A percentile compares a stretch with the other conserved stretches of the same genome.
These are phyloP conservation scores for Campylomormyrus tamandua DNA, from an alignment of 2,113 vertebrate genomes.

Conservation along the genomic window DNA sequence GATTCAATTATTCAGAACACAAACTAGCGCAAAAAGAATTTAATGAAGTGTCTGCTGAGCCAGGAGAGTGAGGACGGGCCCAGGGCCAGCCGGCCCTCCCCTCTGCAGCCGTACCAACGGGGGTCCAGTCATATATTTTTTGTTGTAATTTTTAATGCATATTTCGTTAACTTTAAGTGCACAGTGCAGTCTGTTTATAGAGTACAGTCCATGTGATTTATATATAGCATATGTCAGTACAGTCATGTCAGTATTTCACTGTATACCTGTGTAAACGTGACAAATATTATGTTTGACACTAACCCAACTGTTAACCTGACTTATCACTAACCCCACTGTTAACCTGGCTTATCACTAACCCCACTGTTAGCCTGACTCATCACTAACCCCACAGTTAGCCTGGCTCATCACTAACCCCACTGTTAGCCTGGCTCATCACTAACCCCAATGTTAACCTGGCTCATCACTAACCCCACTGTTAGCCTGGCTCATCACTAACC, in stretches of 20 bases:
- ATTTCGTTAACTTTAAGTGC: not conserved
- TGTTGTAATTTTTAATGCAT: not conserved
- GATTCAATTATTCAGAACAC: not conserved
- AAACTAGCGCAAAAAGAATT: not conserved
- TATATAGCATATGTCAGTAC: not conserved
- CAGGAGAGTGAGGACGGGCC: not conserved
- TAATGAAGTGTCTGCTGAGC: not conserved
- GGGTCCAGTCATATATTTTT: not conserved
- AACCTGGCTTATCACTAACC: not conserved
- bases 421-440: not conserved
- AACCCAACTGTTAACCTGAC: not conserved
- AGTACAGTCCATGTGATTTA: not conserved
- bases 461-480: not conserved
- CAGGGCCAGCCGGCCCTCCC: not conserved
- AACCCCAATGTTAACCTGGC: not conserved
- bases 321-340: not conserved
- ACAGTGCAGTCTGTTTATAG: not conserved
- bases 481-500: not conserved
- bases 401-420: not conserved
- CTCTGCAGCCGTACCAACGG: not conserved
- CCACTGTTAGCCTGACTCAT: not conserved
- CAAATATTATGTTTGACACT: not conserved
- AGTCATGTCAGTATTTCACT: not conserved
- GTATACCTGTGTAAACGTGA: not conserved
- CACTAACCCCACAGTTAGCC: not conserved